Conservation (phyloP, 2,888 invertebrate species). For the Drepanosiphum platanoidis region DNA sequence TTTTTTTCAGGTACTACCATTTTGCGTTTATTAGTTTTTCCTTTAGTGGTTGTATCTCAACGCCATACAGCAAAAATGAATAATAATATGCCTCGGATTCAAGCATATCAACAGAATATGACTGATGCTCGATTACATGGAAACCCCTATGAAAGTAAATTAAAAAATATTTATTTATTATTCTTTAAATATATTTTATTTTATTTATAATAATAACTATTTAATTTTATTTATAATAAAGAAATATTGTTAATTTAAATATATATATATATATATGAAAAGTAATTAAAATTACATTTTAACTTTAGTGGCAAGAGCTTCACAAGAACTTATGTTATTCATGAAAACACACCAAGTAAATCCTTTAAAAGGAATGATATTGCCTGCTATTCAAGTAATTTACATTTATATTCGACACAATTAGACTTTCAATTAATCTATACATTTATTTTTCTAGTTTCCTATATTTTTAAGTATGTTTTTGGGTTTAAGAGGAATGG, state of each 20-base stretch:
- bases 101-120: conserved; percentile 83
- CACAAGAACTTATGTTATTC: conserved; percentile 81
- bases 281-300: not conserved
- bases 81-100: conserved; percentile 87
- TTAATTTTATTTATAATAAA: not conserved
- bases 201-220: no score
- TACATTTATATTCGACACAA: not conserved
- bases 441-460: conserved; percentile 69
- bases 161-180: not conserved
- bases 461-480: conserved; percentile 94
- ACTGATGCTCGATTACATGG: conserved; percentile 86
- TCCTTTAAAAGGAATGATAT: conserved; percentile 81
- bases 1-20: conserved; percentile 75
- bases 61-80: conserved; percentile 83
- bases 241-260: not conserved
- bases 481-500: conserved; percentile 86
- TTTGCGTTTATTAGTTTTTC: conserved; percentile 82
- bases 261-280: not conserved
- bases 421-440: not conserved
- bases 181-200: not conserved
- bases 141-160: conserved; percentile 78
- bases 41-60: conserved; percentile 85
- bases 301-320: conserved; percentile 74
- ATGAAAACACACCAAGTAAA: conserved; percentile 85
- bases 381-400: conserved; percentile 79